Evolutionary conservation across 2,113 vertebrate species (phyloP), one percentile per base, ranked within the genome.

Genomic region (Syngnathus floridae): DNA sequence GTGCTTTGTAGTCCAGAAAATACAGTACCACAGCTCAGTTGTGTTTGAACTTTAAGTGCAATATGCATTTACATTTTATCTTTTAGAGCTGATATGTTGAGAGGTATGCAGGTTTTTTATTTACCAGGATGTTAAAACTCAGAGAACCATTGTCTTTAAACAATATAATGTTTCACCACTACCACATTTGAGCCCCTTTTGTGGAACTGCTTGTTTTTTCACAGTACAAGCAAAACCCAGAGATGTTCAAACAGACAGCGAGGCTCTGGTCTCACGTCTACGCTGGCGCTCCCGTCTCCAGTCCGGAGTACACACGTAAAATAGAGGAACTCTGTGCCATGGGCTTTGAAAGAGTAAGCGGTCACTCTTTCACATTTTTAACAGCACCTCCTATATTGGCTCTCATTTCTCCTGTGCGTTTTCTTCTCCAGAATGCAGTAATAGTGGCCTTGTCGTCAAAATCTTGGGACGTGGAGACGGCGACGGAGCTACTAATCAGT

Each of bases 191-290:
- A 45, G 5, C 43, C 43, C 13, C 43, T 46, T 45, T 58, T 8
- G 5, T 56, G 1, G 7, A 61, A 61, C 43, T 26, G 8, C 70
- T 51, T 64, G 46, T 74, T 66, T 55, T 65, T 54, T 1, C 52
- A 2, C 87, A 99, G 97, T 98, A 98, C 90, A 99, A 99, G 93
- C 96, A 98, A 91, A 97, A 99, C 88, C 95, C 94, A 82, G 97
- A 99, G 92, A 98, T 99, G 97, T 99, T 99, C 90, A 98, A 97
- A 93, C 97, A 99, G 91, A 99, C 97, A 60, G 97, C 97, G 82
- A 93, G 94, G 71, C 95, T 98, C 80, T 99, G 97, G 97, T 95
- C 96, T 82, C 95, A 99, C 43, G 93, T 97, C 87, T 99, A 98
- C 85, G 97, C 96, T 82, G 95, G 95, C 78, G 96, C 96, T 81